phyloP scores from a whole-genome alignment of 2,797 vertebrate species.

The Gastrophryne carolinensis region DNA sequence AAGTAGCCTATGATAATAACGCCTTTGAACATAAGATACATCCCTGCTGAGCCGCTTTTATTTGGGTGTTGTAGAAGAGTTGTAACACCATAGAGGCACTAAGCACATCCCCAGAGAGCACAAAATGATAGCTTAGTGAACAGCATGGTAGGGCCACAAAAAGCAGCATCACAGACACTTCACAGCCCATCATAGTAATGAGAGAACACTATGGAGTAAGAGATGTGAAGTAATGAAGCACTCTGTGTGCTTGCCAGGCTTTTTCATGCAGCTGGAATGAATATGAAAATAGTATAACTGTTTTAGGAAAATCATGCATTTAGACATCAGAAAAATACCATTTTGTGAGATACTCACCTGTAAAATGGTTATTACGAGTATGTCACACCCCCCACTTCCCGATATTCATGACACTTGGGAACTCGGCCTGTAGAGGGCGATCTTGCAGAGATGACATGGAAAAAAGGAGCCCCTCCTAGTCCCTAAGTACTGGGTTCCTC shows the following conservation, averaged over 20 bases:
- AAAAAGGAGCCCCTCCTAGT: no score
- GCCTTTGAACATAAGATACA: conserved; percentile 18
- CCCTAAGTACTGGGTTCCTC: no score
- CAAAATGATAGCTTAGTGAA: conserved; percentile 27
- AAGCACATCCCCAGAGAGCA: conserved; percentile 13
- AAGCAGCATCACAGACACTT: conserved; percentile 14
- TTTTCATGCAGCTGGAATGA: background rate
- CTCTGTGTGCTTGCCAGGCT: background rate
- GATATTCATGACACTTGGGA: no score
- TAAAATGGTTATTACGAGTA: no score
- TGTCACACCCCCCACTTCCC: no score
- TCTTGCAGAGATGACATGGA: no score
- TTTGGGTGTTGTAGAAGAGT: conserved; percentile 14
- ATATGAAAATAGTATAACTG: background rate
- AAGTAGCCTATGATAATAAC: conserved; percentile 29
- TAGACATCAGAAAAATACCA: no score
- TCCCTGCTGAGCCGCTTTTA: conserved; percentile 20
- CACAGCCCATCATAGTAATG: conserved; percentile 34
- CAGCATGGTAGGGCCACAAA: conserved; percentile 40
- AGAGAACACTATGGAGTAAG: conserved; percentile 7
- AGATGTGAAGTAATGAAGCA: conserved; percentile 16
- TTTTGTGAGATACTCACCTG: no score
- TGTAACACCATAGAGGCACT: background rate
- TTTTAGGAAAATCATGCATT: no score
- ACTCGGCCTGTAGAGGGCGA: no score